phyloP scores from a whole-genome alignment of 2,797 vertebrate species.

The Cyclopterus lumpus region DNA sequence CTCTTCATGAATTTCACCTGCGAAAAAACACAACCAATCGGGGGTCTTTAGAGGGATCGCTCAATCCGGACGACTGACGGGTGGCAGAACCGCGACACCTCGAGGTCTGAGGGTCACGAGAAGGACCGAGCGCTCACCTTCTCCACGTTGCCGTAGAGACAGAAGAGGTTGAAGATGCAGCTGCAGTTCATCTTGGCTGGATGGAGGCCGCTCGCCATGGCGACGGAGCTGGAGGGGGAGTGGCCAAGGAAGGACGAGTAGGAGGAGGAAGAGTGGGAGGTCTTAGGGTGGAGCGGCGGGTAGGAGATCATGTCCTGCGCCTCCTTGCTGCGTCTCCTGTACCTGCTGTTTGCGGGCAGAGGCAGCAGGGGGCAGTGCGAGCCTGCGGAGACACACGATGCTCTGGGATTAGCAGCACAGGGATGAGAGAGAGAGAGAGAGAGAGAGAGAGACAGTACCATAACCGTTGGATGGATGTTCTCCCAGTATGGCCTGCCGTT shows the following conservation, averaged over 20 bases:
- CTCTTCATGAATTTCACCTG: slow-evolving; percentile 99
- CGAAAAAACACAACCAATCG: not conserved
- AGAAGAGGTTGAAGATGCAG: slow-evolving; percentile 97
- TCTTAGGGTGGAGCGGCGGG: slow-evolving; percentile 84
- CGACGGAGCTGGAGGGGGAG: slow-evolving; percentile 90
- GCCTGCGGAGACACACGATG: slow-evolving; percentile 72
- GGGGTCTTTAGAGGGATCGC: not conserved
- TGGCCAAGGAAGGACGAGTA: slow-evolving; percentile 83
- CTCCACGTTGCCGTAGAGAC: slow-evolving; percentile 97
- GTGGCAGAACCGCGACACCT: not conserved
- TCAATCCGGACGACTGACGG: not conserved
- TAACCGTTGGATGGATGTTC: slow-evolving; percentile 94
- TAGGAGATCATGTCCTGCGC: slow-evolving; percentile 91
- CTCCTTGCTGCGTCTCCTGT: slow-evolving; percentile 88
- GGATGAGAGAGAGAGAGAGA: not conserved
- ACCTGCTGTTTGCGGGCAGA: slow-evolving; percentile 87
- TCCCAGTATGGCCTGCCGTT: slow-evolving; percentile 94
- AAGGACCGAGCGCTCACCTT: slow-evolving; percentile 85
- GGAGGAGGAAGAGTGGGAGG: slow-evolving; percentile 69
- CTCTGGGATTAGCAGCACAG: not conserved
- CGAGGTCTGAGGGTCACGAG: not conserved
- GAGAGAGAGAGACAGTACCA: slow-evolving; percentile 65
- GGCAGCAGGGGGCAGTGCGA: slow-evolving; percentile 91
- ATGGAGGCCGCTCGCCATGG: slow-evolving; percentile 97
- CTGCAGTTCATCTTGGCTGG: slow-evolving; percentile 97